Evolutionary conservation across 2,113 vertebrate genomes (phyloP), one percentile per base, ranked within the genome.

Genomic region (Brachyhypopomus occidentalis): DNA sequence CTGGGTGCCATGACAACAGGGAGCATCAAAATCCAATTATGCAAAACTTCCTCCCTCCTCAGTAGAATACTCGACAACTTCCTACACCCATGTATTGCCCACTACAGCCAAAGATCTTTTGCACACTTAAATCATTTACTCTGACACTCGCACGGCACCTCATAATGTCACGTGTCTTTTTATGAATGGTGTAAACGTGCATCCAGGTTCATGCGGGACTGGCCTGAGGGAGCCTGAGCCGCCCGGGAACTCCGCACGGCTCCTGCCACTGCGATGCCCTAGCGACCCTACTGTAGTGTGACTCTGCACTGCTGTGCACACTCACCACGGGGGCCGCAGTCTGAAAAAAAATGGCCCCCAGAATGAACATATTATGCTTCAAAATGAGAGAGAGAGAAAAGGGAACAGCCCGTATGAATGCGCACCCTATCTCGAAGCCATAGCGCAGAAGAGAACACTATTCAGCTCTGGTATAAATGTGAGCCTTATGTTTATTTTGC

Each of bases 21-120:
- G 84, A 86, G 87, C 87, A 89, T 93, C 88, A 91, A 90, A 91
- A 92, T 92, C 90, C 91, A 92, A 92, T 92, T 91, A 92, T 91
- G 89, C 84, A 82, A 86, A 87, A 91, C 91, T 91, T 92, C 88
- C 91, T 91, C 90, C 89, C 90, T 87, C 91, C 93, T 93, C 89
- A 90, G 48, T 86, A 88, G 89, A 88, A 86, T 84, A 77, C 87
- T 84, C 88, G 91, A 90, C 87, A 91, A 91, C 90, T 92, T 92
- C 86, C 87, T 87, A 78, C 82, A 63, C 80, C 66, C 63, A 20
- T 77, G 56, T 77, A 85, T 62, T 78, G 80, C 71, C 63, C 69
- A 78, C 79, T 86, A 85, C 86, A 89, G 88, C 79, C 86, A 90
- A 89, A 89, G 86, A 80, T 87, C 85, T 85, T 87, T 84, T 48